Conservation (phyloP, 2,797 vertebrate genomes). For the Pangasius macronema region DNA sequence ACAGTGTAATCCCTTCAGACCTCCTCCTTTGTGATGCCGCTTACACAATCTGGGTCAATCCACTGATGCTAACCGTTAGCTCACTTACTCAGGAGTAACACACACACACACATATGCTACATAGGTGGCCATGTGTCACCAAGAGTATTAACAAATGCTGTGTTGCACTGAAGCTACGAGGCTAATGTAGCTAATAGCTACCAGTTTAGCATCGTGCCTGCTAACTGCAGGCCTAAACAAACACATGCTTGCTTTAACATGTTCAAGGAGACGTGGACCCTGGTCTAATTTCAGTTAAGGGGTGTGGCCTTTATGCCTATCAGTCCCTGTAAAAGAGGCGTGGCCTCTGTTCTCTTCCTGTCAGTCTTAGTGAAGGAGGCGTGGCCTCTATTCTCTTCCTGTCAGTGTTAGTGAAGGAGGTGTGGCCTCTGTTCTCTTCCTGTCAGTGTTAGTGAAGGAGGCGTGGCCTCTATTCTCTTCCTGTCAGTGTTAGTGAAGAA, state of each 20-base stretch:
- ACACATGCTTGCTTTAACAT: background rate
- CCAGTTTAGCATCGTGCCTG: background rate
- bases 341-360: too few relatives aligned
- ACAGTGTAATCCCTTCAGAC: constrained; percentile 79
- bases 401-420: too few relatives aligned
- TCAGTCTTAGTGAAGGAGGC: too few relatives aligned
- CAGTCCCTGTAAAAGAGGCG: too few relatives aligned
- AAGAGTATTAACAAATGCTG: background rate
- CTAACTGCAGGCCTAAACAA: background rate
- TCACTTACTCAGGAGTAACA: background rate
- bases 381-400: too few relatives aligned
- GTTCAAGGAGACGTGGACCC: background rate
- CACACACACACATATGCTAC: background rate
- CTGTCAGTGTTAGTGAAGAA: background rate
- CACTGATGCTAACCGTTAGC: constrained; percentile 29
- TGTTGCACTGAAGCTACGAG: background rate
- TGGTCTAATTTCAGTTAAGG: background rate
- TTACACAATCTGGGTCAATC: constrained; percentile 76
- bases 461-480: background rate
- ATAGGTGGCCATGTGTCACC: background rate
- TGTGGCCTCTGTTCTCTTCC: background rate
- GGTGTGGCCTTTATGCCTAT: background rate
- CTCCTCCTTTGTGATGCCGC: constrained; percentile 73
- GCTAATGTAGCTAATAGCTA: background rate
- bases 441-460: background rate